phyloP scores from a whole-genome alignment of 1,140 invertebrate genomes.

The Drosophila fuyamai region DNA sequence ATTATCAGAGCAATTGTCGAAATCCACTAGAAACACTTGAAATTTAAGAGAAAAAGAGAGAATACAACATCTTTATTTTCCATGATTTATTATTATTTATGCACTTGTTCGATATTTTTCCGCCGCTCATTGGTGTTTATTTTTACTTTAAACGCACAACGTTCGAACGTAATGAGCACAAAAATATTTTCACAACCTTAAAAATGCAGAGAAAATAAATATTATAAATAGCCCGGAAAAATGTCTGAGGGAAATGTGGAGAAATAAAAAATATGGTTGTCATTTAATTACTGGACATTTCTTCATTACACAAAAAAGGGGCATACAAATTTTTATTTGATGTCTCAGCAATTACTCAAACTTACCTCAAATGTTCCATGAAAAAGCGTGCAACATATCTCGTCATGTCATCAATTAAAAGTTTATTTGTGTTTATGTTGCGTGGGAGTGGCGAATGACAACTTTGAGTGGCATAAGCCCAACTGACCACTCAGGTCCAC shows the following conservation, averaged over 20 bases:
- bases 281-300: constrained; percentile 3
- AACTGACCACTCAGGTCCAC: constrained; percentile 4
- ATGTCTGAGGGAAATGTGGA: not conserved
- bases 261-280: not conserved
- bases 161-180: constrained; percentile 29
- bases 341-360: constrained; percentile 8
- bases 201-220: constrained; percentile 41
- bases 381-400: constrained; percentile 47
- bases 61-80: constrained; percentile 6
- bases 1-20: constrained; percentile 47
- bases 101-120: constrained; percentile 37
- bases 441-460: constrained; percentile 44
- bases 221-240: constrained; percentile 37
- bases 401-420: constrained; percentile 50
- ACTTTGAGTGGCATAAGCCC: constrained; percentile 24
- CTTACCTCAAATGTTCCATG: constrained; percentile 4
- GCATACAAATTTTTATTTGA: not conserved
- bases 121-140: constrained; percentile 51
- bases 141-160: constrained; percentile 50
- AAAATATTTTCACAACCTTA: constrained; percentile 66
- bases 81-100: constrained; percentile 40
- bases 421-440: constrained; percentile 52
- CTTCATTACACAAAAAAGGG: constrained; percentile 5
- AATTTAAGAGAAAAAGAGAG: constrained; percentile 11
- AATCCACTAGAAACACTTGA: constrained; percentile 22